Evolutionary conservation across 2,888 invertebrate genomes (phyloP), one percentile per base, ranked within the genome.

Genomic region (Drosophila lacicola): DNA sequence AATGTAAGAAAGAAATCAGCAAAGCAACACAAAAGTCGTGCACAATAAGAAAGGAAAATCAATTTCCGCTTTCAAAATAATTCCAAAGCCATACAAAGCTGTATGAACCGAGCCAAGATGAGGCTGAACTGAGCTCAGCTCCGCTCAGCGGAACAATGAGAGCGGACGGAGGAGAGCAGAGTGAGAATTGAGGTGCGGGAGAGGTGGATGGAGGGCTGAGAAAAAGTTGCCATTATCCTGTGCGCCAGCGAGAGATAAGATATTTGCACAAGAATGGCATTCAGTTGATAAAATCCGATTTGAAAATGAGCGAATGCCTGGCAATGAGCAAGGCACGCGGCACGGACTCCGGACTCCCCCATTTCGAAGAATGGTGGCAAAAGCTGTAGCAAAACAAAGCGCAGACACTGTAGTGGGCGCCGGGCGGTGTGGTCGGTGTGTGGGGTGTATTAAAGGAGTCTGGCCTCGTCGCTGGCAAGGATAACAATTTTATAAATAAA

Each of bases 241-340:
- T 55, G 77, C 67, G 85, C 70, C 66, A 70, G 68, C 50, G 60
- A 68, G 74, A 78, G 90, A 90, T 90, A 90, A 90, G 90, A 80
- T 84, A 88, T 90, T 88, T 86, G 89, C 90, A 90, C 89, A 86
- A 90, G 84, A 90, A 90, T 86, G 88, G 89, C 83, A 89, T 84
- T 84, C 83, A 89, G 89, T 90, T 80, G 89, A 89, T 86, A 86
- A 90, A 89, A 90, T 90, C 90, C 90, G 89, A 90, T 90, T 90
- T 90, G 89, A 90, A 90, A 90, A 90, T 89, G 90, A 90, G 89
- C 90, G 90, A 90, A 90, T 90, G 84, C 88, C 89, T 88, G 82
- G 88, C 88, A 88, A 83, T 84, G 87, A 77, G 90, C 53, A 67
- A 66, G 55, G 69, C 55, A 70, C 47, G 78, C 60, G 65, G 70